These are phyloP conservation scores for Mamestra configurata DNA, from an alignment of 1,140 invertebrate species.

Conservation along the genomic window DNA sequence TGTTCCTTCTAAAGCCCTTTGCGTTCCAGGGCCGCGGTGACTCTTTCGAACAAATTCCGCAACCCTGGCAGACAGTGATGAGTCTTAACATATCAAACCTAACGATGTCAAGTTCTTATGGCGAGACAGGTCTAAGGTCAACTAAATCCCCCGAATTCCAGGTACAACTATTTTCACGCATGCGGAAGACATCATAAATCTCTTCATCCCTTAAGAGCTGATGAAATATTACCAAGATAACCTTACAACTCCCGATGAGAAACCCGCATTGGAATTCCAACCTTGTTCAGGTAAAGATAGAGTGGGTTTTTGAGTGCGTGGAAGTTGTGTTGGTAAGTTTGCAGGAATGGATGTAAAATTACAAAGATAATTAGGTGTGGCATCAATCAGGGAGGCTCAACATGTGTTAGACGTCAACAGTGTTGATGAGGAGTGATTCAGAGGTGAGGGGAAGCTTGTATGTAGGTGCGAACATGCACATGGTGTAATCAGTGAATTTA, in stretches of 20 bases:
- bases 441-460: neutral
- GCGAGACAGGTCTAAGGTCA: constrained; percentile 26
- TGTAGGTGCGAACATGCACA: neutral
- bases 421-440: constrained; percentile 12
- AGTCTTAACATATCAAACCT: neutral
- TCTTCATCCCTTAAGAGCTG: constrained; percentile 20
- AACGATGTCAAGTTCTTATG: neutral
- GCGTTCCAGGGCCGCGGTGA: too few relatives aligned
- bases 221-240: constrained; percentile 42
- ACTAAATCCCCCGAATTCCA: constrained; percentile 20
- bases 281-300: neutral
- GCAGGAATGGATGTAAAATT: constrained; percentile 52
- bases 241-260: neutral
- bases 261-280: neutral
- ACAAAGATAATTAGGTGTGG: constrained; percentile 63
- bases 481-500: neutral
- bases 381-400: constrained; percentile 56
- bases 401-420: constrained; percentile 60
- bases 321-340: neutral
- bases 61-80: too few relatives aligned
- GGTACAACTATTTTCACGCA: constrained; percentile 22
- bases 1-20: too few relatives aligned
- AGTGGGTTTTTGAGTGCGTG: neutral
- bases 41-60: too few relatives aligned
- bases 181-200: constrained; percentile 39